Evolutionary conservation across 1,140 invertebrate species (phyloP).

Genomic region (Drosophila hydei): DNA sequence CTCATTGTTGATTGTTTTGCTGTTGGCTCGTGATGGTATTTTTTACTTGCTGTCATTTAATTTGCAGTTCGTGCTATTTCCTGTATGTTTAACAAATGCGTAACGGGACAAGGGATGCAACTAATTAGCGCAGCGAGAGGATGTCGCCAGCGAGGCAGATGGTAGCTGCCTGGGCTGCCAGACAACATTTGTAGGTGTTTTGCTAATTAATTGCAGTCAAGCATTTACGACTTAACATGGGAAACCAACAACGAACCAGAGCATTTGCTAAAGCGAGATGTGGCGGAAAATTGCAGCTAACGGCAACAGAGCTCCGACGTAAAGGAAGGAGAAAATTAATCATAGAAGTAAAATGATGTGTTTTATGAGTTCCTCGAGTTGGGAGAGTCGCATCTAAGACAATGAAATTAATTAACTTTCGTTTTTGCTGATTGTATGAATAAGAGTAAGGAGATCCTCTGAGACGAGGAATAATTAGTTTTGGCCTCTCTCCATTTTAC

Average conservation of each 20-base stretch:
- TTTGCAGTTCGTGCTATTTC: slow-evolving; percentile 41
- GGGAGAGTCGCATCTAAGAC: no score
- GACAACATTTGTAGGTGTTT: slow-evolving; percentile 38
- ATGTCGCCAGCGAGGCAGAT: neutral
- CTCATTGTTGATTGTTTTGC: slow-evolving; percentile 27
- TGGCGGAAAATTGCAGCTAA: neutral
- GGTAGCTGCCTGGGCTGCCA: neutral
- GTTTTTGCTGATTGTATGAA: no score
- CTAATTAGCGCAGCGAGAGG: slow-evolving; percentile 23
- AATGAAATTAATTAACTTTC: no score
- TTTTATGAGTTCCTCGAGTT: no score
- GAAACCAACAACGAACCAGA: no score
- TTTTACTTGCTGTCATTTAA: slow-evolving; percentile 25
- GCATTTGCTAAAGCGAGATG: neutral
- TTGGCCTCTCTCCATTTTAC: no score
- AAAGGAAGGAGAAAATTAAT: no score
- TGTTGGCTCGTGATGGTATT: slow-evolving; percentile 16
- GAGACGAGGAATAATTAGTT: no score
- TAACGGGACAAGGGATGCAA: slow-evolving; percentile 29
- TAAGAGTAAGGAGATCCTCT: no score
- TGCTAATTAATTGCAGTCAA: slow-evolving; percentile 24
- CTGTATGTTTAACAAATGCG: slow-evolving; percentile 46
- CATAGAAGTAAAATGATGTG: no score
- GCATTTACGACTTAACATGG: neutral
- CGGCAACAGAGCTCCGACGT: no score